These are phyloP conservation scores for Montipora capitata DNA, from an alignment of 92 coral and sea anemone genomes.

Conservation along the genomic window DNA sequence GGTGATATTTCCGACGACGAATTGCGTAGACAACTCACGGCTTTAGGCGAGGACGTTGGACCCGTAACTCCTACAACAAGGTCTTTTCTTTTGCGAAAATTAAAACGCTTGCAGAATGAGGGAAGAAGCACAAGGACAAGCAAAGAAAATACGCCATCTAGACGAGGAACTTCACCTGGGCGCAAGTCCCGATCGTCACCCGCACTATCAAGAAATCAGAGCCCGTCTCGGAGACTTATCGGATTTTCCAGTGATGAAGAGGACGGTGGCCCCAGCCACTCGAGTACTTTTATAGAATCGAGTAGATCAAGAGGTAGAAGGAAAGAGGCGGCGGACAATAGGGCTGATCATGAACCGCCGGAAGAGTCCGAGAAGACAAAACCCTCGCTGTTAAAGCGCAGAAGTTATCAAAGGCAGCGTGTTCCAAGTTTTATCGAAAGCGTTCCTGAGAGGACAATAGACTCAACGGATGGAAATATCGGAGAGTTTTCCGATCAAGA, in stretches of 20 bases:
- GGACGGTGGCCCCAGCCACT: conserved; percentile 54
- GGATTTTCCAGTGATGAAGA: conserved; percentile 99
- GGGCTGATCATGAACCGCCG: conserved; percentile 1
- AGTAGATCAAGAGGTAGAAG: conserved; percentile 55
- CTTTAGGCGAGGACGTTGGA: conserved; percentile 89
- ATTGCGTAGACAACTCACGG: conserved; percentile 85
- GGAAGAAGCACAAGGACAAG: conserved; percentile 10
- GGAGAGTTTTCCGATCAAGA: conserved; percentile 46
- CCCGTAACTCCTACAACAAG: conserved; percentile 92
- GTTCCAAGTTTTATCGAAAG: conserved; percentile 37
- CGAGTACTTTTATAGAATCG: conserved; percentile 58
- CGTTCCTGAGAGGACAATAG: conserved; percentile 26
- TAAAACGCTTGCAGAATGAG: conserved; percentile 74
- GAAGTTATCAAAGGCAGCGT: conserved; percentile 21
- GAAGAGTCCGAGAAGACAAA: conserved; percentile 19
- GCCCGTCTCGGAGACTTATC: conserved; percentile 87
- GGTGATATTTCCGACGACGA: conserved; percentile 90
- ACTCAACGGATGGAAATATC: conserved; percentile 21
- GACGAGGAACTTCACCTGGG: conserved; percentile 65
- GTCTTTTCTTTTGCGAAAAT: conserved; percentile 83
- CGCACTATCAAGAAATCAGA: conserved; percentile 55
- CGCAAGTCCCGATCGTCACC: conserved; percentile 67
- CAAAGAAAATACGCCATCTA: conserved; percentile 58
- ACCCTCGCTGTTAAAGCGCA: conserved; percentile 3
- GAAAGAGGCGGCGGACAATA: neutral